phyloP scores from a whole-genome alignment of 2,797 vertebrate genomes.

The Halcyon chelicuti region DNA sequence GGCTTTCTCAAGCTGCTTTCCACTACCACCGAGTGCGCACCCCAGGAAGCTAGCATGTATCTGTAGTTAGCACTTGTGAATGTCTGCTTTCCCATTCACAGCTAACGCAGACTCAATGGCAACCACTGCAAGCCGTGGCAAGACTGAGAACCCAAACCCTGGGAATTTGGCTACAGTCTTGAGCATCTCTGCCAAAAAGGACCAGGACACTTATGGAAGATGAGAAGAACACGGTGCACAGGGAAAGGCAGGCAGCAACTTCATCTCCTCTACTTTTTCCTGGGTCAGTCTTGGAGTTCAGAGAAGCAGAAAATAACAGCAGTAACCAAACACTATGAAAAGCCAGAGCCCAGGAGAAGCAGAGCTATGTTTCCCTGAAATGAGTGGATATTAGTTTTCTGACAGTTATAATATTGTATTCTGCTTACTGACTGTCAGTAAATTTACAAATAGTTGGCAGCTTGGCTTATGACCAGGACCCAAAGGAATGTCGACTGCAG shows the following conservation, averaged over 20 bases:
- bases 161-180: neutral
- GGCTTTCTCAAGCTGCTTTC: neutral
- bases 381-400: neutral
- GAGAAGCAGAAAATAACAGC: neutral
- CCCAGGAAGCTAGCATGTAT: neutral
- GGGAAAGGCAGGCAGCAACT: neutral
- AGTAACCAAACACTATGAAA: neutral
- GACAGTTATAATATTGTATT: constrained; percentile 58
- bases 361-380: constrained; percentile 2
- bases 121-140: neutral
- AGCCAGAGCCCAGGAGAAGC: constrained; percentile 22
- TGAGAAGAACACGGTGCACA: neutral
- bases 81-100: neutral
- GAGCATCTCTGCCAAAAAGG: neutral
- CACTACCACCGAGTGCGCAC: fast-evolving
- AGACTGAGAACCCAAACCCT: neutral
- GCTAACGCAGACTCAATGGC: neutral
- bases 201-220: neutral
- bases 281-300: neutral
- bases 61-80: neutral
- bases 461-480: constrained; percentile 50
- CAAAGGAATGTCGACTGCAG: constrained; percentile 47
- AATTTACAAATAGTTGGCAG: constrained; percentile 66
- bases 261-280: neutral
- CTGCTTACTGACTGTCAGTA: constrained; percentile 46